Evolutionary conservation across 2,888 invertebrate genomes (phyloP).

Genomic region (Liodrosophila aerea): DNA sequence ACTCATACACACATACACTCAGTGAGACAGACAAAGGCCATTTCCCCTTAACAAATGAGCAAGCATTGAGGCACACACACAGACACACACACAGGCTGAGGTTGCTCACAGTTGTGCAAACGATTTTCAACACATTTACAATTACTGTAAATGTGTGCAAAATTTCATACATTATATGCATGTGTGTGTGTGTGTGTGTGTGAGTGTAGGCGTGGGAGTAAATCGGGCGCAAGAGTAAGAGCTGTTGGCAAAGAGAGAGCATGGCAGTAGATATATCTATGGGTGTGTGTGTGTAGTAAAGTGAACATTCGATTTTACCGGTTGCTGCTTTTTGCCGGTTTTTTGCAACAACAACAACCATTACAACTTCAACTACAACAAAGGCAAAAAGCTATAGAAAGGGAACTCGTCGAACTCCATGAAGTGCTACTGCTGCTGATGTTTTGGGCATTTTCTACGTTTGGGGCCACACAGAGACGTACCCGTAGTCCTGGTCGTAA

Average conservation of each 20-base stretch:
- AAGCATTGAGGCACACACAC: conserved; percentile 48
- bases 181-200: conserved; percentile 30
- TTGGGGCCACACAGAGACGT: too few species aligned
- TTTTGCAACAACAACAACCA: conserved; percentile 35
- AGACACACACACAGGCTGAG: conserved; percentile 6
- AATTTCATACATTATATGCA: conserved; percentile 59
- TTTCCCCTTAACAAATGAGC: conserved; percentile 77
- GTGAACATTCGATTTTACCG: conserved; percentile 79
- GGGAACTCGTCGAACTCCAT: conserved; percentile 2
- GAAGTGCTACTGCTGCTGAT: conserved; percentile 42
- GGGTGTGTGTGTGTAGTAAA: conserved; percentile 45
- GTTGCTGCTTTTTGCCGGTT: conserved; percentile 77
- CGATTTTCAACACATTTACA: conserved; percentile 80
- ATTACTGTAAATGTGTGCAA: conserved; percentile 79
- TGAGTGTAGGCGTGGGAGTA: conserved; percentile 46
- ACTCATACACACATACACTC: conserved; percentile 12
- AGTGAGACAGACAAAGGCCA: conserved; percentile 71
- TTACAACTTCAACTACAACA: conserved; percentile 22
- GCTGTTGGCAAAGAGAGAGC: neutral
- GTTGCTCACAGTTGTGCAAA: conserved; percentile 75
- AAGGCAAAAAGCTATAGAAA: neutral
- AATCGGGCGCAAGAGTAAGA: conserved; percentile 23
- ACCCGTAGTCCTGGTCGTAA: neutral
- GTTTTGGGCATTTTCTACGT: conserved; percentile 55
- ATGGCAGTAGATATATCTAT: neutral